Conservation (phyloP, 1,140 invertebrate genomes). For the Colletes gigas region DNA sequence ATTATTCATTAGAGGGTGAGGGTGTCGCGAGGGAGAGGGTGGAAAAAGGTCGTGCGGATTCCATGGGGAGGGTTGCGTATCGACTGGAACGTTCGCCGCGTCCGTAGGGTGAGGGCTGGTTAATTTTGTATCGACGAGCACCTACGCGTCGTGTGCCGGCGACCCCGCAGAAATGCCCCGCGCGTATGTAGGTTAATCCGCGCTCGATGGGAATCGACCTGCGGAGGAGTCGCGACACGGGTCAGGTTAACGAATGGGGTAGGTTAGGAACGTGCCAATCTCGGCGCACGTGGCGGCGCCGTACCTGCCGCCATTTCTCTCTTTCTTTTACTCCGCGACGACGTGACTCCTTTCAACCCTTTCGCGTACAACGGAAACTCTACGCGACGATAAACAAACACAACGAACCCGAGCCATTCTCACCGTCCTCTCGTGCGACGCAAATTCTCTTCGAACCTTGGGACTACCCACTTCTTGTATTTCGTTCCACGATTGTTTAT, state of each 20-base stretch:
- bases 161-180: constrained; percentile 49
- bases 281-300: constrained; percentile 32
- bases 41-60: constrained; percentile 8
- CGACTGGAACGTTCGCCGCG: constrained; percentile 12
- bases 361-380: too few species aligned
- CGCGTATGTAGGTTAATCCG: constrained; percentile 66
- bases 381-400: too few species aligned
- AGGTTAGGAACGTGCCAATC: constrained; percentile 61
- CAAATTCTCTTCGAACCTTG: too few species aligned
- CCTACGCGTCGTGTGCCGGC: constrained; percentile 37
- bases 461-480: too few species aligned
- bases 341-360: neutral
- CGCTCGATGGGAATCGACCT: constrained; percentile 66
- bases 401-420: too few species aligned
- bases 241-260: constrained; percentile 67
- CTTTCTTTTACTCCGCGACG: neutral
- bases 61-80: constrained; percentile 1
- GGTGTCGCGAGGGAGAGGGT: neutral
- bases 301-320: constrained; percentile 12
- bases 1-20: constrained; percentile 9
- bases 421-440: too few species aligned
- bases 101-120: constrained; percentile 30
- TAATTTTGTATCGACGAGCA: constrained; percentile 63
- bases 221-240: constrained; percentile 56
- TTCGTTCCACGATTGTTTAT: too few species aligned